phyloP scores from a whole-genome alignment of 1,140 invertebrate species.

The Pseudomyrmex flavicornis region DNA sequence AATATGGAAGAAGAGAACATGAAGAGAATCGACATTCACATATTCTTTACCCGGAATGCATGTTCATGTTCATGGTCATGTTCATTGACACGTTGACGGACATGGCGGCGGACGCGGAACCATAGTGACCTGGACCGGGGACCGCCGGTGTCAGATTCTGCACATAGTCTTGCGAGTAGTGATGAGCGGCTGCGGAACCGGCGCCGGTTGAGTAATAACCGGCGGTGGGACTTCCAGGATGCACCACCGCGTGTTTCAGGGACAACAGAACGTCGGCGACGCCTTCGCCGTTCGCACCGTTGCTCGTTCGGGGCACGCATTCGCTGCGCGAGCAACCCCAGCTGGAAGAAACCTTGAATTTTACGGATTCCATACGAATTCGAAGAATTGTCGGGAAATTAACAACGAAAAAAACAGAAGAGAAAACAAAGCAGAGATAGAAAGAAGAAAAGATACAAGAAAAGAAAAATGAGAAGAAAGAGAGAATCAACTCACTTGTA shows the following conservation, averaged over 20 bases:
- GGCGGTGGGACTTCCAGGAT: constrained; percentile 88
- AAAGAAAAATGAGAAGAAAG: not conserved
- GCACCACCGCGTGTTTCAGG: constrained; percentile 94
- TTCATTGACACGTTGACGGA: constrained; percentile 98
- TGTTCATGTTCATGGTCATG: constrained; percentile 96
- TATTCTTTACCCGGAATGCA: constrained; percentile 87
- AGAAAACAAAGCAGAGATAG: not conserved
- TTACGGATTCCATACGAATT: constrained; percentile 42
- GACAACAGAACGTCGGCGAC: constrained; percentile 94
- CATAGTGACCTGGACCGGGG: constrained; percentile 85
- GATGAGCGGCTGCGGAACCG: constrained; percentile 78
- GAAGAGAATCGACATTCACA: no score
- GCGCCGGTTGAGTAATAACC: constrained; percentile 80
- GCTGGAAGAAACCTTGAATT: constrained; percentile 70
- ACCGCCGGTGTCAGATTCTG: constrained; percentile 81
- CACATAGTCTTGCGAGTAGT: constrained; percentile 84
- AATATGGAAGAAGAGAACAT: not conserved
- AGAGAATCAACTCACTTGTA: constrained; percentile 87
- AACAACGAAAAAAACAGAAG: not conserved
- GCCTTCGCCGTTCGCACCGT: constrained; percentile 85
- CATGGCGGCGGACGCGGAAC: constrained; percentile 89
- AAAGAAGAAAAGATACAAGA: not conserved
- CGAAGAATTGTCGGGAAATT: constrained; percentile 1
- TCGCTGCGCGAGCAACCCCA: constrained; percentile 83
- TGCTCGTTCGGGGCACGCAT: constrained; percentile 79